phyloP scores from a whole-genome alignment of 2,888 invertebrate genomes.

The Tridacna gigas region DNA sequence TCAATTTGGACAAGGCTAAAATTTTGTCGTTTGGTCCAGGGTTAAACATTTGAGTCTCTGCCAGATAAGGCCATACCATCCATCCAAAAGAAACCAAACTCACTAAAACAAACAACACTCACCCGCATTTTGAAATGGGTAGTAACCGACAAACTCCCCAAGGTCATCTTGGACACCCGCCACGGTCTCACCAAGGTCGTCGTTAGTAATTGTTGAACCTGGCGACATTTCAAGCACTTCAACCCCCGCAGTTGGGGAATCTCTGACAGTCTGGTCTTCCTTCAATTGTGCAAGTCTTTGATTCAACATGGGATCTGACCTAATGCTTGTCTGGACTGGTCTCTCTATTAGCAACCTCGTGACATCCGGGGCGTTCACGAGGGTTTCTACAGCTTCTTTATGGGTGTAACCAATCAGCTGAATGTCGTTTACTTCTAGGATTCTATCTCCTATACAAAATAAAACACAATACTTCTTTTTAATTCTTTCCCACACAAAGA shows the following conservation, averaged over 20 bases:
- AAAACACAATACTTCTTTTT: neutral
- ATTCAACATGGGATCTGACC: neutral
- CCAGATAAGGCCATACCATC: no score
- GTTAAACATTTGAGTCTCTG: no score
- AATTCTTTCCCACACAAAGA: neutral
- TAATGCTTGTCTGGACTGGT: neutral
- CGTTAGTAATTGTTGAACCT: constrained; percentile 12
- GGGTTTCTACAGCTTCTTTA: constrained; percentile 84
- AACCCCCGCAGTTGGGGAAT: constrained; percentile 35
- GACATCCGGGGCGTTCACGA: constrained; percentile 73
- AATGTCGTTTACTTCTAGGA: constrained; percentile 83
- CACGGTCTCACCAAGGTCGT: neutral
- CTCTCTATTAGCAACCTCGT: constrained; percentile 71
- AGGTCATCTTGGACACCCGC: neutral
- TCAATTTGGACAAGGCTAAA: no score
- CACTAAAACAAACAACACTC: neutral
- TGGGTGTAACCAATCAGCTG: constrained; percentile 83
- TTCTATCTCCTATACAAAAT: constrained; percentile 80
- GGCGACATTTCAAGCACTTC: constrained; percentile 40
- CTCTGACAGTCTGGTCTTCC: neutral
- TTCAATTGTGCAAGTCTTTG: neutral
- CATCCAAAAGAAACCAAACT: no score
- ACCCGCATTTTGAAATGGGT: constrained; percentile 17
- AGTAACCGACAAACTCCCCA: neutral
- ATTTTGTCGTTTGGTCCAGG: no score